A percentile compares a stretch with the other conserved stretches of the same genome.
Evolutionary conservation across 2,888 invertebrate genomes (phyloP).

Genomic region (Oxycera nigricornis): DNA sequence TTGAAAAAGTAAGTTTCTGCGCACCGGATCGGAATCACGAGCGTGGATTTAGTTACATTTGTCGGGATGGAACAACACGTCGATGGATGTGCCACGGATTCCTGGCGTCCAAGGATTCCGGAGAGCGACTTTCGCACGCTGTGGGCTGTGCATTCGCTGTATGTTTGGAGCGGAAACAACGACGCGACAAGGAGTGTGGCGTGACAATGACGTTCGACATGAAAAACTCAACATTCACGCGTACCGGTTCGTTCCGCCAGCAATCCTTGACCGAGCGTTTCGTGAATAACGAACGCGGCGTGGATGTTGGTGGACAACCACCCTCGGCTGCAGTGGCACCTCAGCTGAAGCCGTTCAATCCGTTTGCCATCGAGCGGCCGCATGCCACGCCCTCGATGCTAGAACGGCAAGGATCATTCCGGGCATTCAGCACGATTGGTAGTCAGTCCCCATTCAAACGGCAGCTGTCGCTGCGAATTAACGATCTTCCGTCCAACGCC

Average conservation of each 20-base stretch:
- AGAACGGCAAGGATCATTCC: constrained; percentile 93
- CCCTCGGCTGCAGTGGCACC: constrained; percentile 61
- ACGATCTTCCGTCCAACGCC: constrained; percentile 93
- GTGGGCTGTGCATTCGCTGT: constrained; percentile 99
- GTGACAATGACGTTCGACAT: constrained; percentile 93
- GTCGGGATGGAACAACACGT: constrained; percentile 96
- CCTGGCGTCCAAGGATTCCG: constrained; percentile 92
- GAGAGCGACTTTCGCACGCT: constrained; percentile 97
- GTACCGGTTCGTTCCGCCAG: constrained; percentile 91
- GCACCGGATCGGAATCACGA: constrained; percentile 98
- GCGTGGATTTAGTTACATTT: constrained; percentile 96
- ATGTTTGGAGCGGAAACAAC: constrained; percentile 96
- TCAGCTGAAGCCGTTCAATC: constrained; percentile 77
- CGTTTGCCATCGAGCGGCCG: constrained; percentile 93
- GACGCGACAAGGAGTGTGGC: constrained; percentile 94
- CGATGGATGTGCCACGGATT: constrained; percentile 99
- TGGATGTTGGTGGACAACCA: constrained; percentile 48
- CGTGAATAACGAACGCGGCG: constrained; percentile 65
- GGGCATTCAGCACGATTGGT: constrained; percentile 81
- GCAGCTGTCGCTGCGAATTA: constrained; percentile 92
- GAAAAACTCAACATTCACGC: constrained; percentile 88
- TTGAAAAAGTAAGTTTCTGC: constrained; percentile 99
- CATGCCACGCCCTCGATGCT: constrained; percentile 95
- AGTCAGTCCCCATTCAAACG: constrained; percentile 93
- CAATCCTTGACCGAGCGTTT: constrained; percentile 81